Base-by-base conservation (phyloP, 53 echinoderm and acorn worm genomes). In the Glandiceps talaboti region DNA sequence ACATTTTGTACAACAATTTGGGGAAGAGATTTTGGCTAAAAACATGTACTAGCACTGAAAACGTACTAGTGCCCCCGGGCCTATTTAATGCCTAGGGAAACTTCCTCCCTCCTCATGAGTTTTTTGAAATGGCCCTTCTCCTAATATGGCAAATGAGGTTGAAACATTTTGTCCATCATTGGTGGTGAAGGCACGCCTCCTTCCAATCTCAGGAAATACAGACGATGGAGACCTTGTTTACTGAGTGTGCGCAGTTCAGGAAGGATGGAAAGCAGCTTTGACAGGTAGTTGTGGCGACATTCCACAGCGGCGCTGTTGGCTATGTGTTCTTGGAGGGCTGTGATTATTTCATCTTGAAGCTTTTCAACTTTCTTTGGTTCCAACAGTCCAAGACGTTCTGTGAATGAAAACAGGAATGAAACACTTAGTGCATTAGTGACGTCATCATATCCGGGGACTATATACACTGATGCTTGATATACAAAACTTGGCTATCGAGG, bases 201-300 rank as follows among this genome's bases (percentile, higher is more conserved):
- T 78, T 94, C 92, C 29, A 88, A 82, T 82, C 90, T 92, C 72
- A 94, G 92, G 74, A 83, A 88, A 81, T 92, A 89, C 75, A 94
- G 79, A 74, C 94, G 84, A 81, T 94, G 94, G 77, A 92, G 90
- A 10, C 94, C 94, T 76, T 94, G 92, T 83, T 94, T 92, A 73
- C 94, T 94, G 83, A 99, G 82, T 76, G 93, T 91, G 74, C 99
- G 92, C 31, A 99, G 93, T 73, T 99, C 99, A 27, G 93, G 93
- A 33, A 99, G 81, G 81, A 89, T 91, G 33, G 93, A 86, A 28
- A 99, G 82, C 85, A 99, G 91, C 79, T 90, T 90, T 1, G 99
- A 99, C 30, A 99, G 86, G 86, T 93, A 99, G 76, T 94, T 94
- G 76, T 93, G 87, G 77, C 91, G 91, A 83, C 90, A 88, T 79